Evolutionary conservation across 53 echinoderm and acorn worm genomes (phyloP).

Genomic region (Luidia sarsii): DNA sequence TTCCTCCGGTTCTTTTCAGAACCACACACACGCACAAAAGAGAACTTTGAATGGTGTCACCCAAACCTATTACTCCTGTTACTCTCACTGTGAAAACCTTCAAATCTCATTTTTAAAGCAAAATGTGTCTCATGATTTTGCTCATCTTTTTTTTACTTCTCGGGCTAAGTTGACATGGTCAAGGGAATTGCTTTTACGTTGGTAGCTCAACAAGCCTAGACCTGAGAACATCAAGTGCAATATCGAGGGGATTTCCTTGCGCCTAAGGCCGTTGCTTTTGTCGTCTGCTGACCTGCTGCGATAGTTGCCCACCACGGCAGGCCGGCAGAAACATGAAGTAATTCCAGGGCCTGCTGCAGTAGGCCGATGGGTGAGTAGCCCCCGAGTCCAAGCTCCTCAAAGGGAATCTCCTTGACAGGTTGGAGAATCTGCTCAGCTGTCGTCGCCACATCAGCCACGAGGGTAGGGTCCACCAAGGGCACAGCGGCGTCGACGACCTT

Average conservation of each 20-base stretch:
- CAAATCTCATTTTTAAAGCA: no score
- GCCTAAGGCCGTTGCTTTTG: not conserved
- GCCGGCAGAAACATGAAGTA: constrained; percentile 80
- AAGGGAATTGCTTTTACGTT: no score
- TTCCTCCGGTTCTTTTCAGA: no score
- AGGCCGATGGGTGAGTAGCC: constrained; percentile 82
- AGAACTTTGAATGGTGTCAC: no score
- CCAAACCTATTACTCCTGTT: no score
- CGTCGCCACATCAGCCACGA: constrained; percentile 49
- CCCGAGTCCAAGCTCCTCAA: constrained; percentile 86
- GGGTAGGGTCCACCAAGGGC: constrained; percentile 14
- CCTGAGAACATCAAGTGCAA: no score
- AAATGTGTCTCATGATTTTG: no score
- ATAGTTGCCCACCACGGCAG: constrained; percentile 98
- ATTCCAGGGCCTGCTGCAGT: constrained; percentile 76
- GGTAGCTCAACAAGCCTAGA: no score
- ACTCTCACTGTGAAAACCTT: no score
- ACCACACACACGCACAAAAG: no score
- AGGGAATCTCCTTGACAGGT: constrained; percentile 89
- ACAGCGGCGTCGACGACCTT: constrained; percentile 43
- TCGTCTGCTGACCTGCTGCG: constrained; percentile 64
- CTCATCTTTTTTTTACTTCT: no score
- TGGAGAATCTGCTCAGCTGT: constrained; percentile 87
- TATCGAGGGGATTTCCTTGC: not conserved
- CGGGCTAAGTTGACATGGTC: no score